Percentiles rank a stretch among this genome's conserved stretches.
Conservation (phyloP, 1,140 invertebrate genomes). For the Lerema accius region DNA sequence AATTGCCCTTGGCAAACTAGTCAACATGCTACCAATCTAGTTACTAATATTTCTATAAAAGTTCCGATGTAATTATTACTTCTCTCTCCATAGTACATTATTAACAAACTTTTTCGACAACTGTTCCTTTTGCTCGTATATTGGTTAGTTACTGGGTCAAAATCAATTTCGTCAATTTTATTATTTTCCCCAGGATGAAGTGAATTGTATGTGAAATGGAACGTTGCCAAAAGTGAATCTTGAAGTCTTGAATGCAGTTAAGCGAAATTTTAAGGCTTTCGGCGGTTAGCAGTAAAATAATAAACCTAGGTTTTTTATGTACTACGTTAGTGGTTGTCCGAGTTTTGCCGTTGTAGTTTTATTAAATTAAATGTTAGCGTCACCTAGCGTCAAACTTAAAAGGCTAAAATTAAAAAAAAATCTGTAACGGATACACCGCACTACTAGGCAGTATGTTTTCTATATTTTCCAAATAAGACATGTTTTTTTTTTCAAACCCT, state of each 20-base stretch:
- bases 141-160: constrained; percentile 2
- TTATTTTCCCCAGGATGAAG: background rate
- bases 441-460: no score
- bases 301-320: no score
- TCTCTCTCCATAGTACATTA: background rate
- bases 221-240: background rate
- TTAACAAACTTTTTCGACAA: background rate
- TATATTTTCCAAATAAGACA: no score
- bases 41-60: constrained; percentile 15
- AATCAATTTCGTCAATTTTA: constrained; percentile 8
- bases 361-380: no score
- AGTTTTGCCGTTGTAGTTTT: no score
- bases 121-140: constrained; percentile 2
- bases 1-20: constrained; percentile 18
- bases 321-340: no score
- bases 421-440: no score
- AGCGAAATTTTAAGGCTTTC: no score
- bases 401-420: no score
- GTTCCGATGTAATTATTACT: constrained; percentile 21
- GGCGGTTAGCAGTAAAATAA: no score
- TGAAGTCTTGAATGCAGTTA: background rate
- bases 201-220: background rate
- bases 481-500: no score
- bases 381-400: no score
- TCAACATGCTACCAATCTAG: constrained; percentile 14